These are phyloP conservation scores for Catocala nupta DNA, from an alignment of 2,888 invertebrate species.

Conservation along the genomic window DNA sequence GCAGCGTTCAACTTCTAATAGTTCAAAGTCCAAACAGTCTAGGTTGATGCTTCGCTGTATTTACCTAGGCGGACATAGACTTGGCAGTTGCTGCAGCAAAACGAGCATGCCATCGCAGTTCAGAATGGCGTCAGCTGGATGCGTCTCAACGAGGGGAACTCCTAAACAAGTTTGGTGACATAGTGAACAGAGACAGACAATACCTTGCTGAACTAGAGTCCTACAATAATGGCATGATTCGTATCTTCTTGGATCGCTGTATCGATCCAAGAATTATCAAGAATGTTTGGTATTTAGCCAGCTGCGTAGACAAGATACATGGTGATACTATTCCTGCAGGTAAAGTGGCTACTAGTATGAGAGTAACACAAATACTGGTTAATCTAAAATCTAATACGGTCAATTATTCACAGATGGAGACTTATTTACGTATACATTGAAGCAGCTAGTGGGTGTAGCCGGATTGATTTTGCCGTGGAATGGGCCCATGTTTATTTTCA, in stretches of 20 bases:
- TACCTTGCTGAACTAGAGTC: slow-evolving; percentile 95
- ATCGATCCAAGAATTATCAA: slow-evolving; percentile 90
- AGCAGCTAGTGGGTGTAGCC: slow-evolving; percentile 79
- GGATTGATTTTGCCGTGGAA: slow-evolving; percentile 97
- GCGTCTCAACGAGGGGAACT: slow-evolving; percentile 92
- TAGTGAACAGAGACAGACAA: slow-evolving; percentile 91
- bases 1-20: too few species aligned
- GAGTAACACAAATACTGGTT: too few species aligned
- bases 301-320: slow-evolving; percentile 92
- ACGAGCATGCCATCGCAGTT: slow-evolving; percentile 63
- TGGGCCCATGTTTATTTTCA: slow-evolving; percentile 94
- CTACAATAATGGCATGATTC: slow-evolving; percentile 96
- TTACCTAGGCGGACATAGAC: slow-evolving; percentile 90
- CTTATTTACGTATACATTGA: slow-evolving; percentile 90
- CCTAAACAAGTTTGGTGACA: slow-evolving; percentile 91
- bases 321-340: slow-evolving; percentile 19
- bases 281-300: slow-evolving; percentile 95
- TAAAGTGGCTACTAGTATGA: neutral
- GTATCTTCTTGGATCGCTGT: slow-evolving; percentile 30
- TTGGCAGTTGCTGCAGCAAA: slow-evolving; percentile 91
- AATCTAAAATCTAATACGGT: too few species aligned
- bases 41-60: too few species aligned
- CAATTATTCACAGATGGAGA: slow-evolving; percentile 87
- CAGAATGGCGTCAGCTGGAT: slow-evolving; percentile 93
- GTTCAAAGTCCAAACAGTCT: too few species aligned